A percentile compares a stretch with the other conserved stretches of the same genome.
Conservation (phyloP, 2,113 vertebrate species). For the Leuciscus idus region DNA sequence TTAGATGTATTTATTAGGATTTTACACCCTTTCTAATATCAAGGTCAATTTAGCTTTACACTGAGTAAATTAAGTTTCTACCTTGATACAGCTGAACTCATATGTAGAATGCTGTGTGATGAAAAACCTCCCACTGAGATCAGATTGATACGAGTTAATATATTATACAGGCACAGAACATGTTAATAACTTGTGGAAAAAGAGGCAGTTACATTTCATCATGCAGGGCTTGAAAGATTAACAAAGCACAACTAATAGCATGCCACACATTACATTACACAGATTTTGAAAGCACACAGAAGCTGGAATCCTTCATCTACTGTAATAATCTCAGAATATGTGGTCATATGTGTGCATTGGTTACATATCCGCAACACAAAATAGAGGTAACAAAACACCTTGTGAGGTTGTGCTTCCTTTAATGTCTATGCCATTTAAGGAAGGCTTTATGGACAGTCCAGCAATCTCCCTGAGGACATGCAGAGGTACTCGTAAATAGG, state of each 20-base stretch:
- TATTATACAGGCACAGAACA: neutral
- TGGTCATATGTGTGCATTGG: neutral
- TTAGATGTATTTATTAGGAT: neutral
- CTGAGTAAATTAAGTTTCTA: neutral
- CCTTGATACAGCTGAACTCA: neutral
- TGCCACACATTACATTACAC: neutral
- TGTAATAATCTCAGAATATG: neutral
- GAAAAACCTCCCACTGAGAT: neutral
- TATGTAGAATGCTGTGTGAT: neutral
- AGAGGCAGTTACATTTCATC: neutral
- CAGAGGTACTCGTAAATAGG: slow-evolving; percentile 26
- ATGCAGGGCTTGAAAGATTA: neutral
- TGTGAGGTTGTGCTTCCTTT: slow-evolving; percentile 5
- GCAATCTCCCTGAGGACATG: neutral
- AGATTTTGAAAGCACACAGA: neutral
- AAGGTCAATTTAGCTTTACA: neutral
- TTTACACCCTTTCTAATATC: neutral
- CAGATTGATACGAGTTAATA: neutral
- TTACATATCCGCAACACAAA: neutral
- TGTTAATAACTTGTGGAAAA: neutral
- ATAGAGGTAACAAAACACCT: neutral
- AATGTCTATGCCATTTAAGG: slow-evolving; percentile 22
- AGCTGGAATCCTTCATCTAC: neutral
- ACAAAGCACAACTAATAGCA: neutral
- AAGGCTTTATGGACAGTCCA: neutral